A percentile compares a stretch with the other conserved stretches of the same genome.
Evolutionary conservation across 2,797 vertebrate genomes (phyloP).

Genomic region (Dipus sagitta): DNA sequence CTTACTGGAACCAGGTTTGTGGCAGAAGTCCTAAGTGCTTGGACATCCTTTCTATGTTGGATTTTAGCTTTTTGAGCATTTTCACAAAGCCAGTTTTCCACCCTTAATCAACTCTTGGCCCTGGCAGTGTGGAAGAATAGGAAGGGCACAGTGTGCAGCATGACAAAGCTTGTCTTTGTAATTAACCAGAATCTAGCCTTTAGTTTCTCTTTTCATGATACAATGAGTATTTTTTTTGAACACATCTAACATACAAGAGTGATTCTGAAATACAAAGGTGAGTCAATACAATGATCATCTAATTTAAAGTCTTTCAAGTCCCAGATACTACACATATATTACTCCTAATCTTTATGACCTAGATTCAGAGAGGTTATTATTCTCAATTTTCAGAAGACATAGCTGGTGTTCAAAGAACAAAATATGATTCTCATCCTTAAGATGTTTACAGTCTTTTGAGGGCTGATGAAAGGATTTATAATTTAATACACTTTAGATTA

Average conservation of each 20-base stretch:
- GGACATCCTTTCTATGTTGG: background rate
- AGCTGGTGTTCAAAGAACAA: constrained; percentile 22
- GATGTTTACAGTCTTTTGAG: background rate
- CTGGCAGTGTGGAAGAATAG: background rate
- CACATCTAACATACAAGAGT: background rate
- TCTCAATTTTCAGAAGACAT: constrained; percentile 32
- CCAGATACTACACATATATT: too few relatives aligned
- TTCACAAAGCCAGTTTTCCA: background rate
- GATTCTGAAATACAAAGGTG: constrained; percentile 19
- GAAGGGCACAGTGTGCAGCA: background rate
- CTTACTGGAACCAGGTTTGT: background rate
- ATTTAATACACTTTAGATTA: constrained; percentile 14
- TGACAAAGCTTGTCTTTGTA: constrained; percentile 22
- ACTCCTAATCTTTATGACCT: too few relatives aligned
- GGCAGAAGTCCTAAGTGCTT: background rate
- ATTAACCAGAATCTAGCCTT: background rate
- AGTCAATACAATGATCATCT: background rate
- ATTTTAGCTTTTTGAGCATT: constrained; percentile 13
- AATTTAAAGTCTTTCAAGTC: constrained; percentile 12
- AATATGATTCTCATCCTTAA: constrained; percentile 35
- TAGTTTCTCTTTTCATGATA: constrained; percentile 21
- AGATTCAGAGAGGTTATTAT: constrained; percentile 3
- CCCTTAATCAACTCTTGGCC: constrained; percentile 31
- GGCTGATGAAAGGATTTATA: constrained; percentile 5
- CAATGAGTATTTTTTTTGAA: constrained; percentile 39